These are phyloP conservation scores for Ormyrus thymus DNA, from an alignment of 2,888 invertebrate species.

Conservation along the genomic window DNA sequence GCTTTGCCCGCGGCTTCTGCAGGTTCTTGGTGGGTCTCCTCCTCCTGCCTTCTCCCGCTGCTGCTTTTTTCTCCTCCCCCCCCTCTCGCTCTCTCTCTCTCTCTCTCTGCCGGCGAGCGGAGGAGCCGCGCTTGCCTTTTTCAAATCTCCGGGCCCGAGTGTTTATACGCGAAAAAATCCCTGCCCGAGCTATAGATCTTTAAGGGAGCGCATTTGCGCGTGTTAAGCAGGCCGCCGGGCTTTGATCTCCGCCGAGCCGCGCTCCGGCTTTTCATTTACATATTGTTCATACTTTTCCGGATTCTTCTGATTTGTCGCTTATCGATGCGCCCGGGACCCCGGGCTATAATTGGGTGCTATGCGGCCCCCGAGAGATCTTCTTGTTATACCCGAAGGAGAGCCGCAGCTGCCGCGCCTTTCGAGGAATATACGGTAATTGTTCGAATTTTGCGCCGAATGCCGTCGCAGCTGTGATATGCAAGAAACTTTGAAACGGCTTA, in stretches of 20 bases:
- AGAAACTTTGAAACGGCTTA: too few relatives aligned
- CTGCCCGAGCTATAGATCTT: too few relatives aligned
- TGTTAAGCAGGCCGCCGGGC: not conserved
- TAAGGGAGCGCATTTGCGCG: not conserved
- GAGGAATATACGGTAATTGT: too few relatives aligned
- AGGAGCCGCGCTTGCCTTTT: not conserved
- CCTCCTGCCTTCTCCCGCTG: slow-evolving; percentile 42
- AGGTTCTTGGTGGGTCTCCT: slow-evolving; percentile 56
- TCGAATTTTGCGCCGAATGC: too few relatives aligned
- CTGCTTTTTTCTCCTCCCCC: slow-evolving; percentile 1
- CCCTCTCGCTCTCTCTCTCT: slow-evolving; percentile 37
- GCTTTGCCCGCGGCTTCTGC: slow-evolving; percentile 66
- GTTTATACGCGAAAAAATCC: too few relatives aligned
- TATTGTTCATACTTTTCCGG: slow-evolving; percentile 51
- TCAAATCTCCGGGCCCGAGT: too few relatives aligned
- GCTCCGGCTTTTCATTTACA: slow-evolving; percentile 38
- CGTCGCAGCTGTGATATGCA: too few relatives aligned
- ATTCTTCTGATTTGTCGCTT: slow-evolving; percentile 53
- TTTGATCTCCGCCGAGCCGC: slow-evolving; percentile 4
- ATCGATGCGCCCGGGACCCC: slow-evolving; percentile 13
- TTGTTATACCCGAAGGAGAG: not conserved
- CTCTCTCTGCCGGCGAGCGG: not conserved
- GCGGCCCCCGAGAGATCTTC: not conserved
- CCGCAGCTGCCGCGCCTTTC: too few relatives aligned
- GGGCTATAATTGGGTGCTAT: slow-evolving; percentile 31